Percentiles rank a stretch among this genome's conserved stretches.
These are phyloP conservation scores for Collichthys lucidus DNA, from an alignment of 2,113 vertebrate genomes.

Conservation along the genomic window DNA sequence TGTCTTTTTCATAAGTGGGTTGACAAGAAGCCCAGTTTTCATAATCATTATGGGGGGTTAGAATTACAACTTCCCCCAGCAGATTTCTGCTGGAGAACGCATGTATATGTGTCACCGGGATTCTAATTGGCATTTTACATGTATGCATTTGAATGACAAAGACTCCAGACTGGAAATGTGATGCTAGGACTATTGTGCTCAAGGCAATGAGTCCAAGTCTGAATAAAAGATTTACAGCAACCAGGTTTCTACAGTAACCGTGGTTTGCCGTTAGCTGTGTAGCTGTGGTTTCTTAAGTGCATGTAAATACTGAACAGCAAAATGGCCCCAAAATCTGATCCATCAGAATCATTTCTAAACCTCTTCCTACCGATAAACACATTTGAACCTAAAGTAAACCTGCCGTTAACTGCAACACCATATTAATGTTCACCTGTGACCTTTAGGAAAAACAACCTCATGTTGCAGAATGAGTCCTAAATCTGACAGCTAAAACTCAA, in stretches of 20 bases:
- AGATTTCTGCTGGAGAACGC: not conserved
- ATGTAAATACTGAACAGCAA: not conserved
- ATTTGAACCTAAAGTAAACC: not conserved
- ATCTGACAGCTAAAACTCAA: not conserved
- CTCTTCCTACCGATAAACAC: not conserved
- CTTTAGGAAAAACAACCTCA: not conserved
- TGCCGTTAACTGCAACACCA: not conserved
- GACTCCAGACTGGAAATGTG: not conserved
- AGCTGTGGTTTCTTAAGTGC: not conserved
- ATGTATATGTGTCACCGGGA: not conserved
- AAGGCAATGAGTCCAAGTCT: not conserved
- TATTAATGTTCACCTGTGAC: not conserved
- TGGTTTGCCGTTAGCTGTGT: not conserved
- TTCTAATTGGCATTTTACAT: not conserved
- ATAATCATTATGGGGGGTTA: not conserved
- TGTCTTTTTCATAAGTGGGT: not conserved
- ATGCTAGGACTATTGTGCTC: not conserved
- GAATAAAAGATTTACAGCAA: not conserved
- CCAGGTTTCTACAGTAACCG: not conserved
- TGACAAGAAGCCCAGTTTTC: not conserved
- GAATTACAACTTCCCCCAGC: not conserved
- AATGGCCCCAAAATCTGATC: not conserved
- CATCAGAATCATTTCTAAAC: not conserved
- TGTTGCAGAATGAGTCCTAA: not conserved
- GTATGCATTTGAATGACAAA: constrained; percentile 5